Evolutionary conservation across 2,888 invertebrate species (phyloP), one percentile per base, ranked within the genome.

Genomic region (Deroplatys truncata): DNA sequence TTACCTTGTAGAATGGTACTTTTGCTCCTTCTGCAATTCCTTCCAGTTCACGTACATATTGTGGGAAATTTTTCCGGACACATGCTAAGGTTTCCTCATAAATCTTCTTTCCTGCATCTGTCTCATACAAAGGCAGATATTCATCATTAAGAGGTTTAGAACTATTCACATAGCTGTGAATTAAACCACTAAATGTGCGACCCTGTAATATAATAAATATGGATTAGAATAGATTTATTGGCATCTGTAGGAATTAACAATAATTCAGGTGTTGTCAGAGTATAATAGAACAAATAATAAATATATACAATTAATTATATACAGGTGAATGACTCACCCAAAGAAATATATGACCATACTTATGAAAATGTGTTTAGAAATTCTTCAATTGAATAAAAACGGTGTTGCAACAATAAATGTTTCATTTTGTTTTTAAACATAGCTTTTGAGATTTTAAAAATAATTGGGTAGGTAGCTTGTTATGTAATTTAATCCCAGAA

Each of bases 1-100:
- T 93, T 93, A 97, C 98, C 95, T 97, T 96, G 91, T 97, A 94
- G 93, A 98, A 98, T 0, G 97, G 96, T 8, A 98, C 96, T 91
- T 96, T 95, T 1, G 98, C 96, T 0, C 98, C 98, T 92, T 98
- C 97, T 13, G 98, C 97, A n/a, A 96, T 95, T 13, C 98, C 98
- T 92, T 97, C 96, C 84, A 98, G 94, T 93, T 98, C 98, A 90
- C 96, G 95, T 2, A 98, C 94, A 92, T 98, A 98, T 92, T 97
- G 97, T 0, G 98, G 98, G 93, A 95, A 98, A 91, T 96, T 96
- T 87, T 94, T 93, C 91, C 95, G 95, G 91, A 97, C 96, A 91
- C 95, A 95, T 7, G 94, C 94, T 85, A 98, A 94, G 0, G 97
- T 97, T 89, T 95, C 96, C 43, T 98, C 97, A 92, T 97, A 98